These are phyloP conservation scores for Coregonus ussuriensis DNA, from an alignment of 2,797 vertebrate genomes.

Conservation along the genomic window DNA sequence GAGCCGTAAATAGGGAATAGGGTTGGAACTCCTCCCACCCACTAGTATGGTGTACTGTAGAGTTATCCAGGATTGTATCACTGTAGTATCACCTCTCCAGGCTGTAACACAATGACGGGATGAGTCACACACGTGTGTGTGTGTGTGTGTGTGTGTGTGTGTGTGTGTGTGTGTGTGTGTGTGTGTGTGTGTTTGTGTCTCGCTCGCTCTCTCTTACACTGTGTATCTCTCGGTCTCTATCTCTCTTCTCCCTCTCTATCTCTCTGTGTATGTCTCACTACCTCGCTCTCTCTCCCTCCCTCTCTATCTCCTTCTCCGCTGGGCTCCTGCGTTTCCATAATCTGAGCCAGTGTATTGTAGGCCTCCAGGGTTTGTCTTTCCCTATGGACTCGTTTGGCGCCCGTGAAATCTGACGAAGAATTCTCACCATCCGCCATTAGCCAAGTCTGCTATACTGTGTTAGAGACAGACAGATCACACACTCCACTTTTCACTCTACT, in stretches of 20 bases:
- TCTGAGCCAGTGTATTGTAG: constrained; percentile 48
- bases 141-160: neutral
- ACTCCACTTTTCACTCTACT: neutral
- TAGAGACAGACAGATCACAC: neutral
- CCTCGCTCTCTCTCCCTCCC: constrained; percentile 11
- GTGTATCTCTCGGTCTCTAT: too few species aligned
- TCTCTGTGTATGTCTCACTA: neutral
- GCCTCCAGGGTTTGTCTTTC: neutral
- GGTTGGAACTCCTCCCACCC: neutral
- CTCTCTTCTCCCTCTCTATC: too few species aligned
- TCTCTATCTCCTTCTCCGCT: constrained; percentile 2
- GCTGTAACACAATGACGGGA: constrained; percentile 65
- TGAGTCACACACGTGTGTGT: constrained; percentile 50
- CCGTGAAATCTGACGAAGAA: constrained; percentile 42
- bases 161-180: neutral
- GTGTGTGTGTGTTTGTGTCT: neutral
- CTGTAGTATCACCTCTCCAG: constrained; percentile 30
- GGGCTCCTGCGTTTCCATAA: constrained; percentile 39
- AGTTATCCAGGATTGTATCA: constrained; percentile 52
- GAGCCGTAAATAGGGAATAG: neutral
- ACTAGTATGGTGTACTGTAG: constrained; percentile 32
- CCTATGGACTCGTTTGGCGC: constrained; percentile 45
- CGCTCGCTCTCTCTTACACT: too few species aligned
- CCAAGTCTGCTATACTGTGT: constrained; percentile 29
- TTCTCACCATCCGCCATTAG: constrained; percentile 55